These are phyloP conservation scores for Psilopsiagon aymara DNA, from an alignment of 2,113 vertebrate genomes.

Conservation along the genomic window DNA sequence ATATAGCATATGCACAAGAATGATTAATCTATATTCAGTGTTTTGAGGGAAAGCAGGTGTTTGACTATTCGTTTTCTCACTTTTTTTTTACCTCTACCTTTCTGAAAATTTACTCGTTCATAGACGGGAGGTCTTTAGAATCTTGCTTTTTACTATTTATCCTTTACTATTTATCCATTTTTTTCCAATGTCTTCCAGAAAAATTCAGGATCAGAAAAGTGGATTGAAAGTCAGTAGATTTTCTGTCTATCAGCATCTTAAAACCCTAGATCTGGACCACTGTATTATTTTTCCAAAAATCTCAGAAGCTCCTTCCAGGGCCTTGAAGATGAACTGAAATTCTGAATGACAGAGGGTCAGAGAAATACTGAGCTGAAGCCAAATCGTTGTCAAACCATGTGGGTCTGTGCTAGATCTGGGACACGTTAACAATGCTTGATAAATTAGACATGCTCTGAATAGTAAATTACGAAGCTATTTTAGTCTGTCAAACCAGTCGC, in stretches of 20 bases:
- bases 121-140: neutral
- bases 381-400: neutral
- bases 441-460: neutral
- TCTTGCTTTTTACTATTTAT: neutral
- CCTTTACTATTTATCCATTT: neutral
- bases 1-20: neutral
- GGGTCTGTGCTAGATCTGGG: neutral
- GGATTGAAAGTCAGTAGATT: neutral
- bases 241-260: neutral
- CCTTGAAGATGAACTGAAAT: neutral
- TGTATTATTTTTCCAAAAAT: neutral
- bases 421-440: neutral
- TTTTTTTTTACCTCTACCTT: neutral
- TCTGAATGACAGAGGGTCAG: neutral
- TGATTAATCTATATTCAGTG: neutral
- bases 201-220: neutral
- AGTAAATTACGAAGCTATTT: neutral
- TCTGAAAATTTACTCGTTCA: neutral
- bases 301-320: neutral
- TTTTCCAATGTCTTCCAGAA: neutral
- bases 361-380: neutral
- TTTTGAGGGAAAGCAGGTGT: neutral
- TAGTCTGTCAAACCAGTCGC: neutral
- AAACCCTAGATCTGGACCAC: neutral
- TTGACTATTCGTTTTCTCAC: neutral